Conservation (phyloP, 2,113 vertebrate genomes). For the Oryzias curvinotus region DNA sequence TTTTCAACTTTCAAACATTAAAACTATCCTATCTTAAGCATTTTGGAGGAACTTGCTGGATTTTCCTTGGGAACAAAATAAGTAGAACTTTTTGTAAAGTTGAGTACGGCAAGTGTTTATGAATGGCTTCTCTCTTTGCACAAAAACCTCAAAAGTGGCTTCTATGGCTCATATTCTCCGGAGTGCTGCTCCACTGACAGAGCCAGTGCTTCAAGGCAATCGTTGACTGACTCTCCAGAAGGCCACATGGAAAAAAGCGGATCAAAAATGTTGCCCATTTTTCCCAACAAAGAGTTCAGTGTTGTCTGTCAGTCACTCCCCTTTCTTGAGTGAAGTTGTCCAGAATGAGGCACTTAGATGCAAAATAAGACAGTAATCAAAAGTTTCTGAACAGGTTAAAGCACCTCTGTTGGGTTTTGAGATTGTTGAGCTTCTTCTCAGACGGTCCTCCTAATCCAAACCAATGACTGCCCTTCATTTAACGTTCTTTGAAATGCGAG, state of each 20-base stretch:
- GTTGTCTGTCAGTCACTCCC: conserved; percentile 28
- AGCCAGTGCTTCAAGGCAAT: conserved; percentile 44
- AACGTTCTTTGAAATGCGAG: conserved; percentile 73
- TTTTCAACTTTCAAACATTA: too few relatives aligned
- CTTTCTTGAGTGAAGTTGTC: conserved; percentile 18
- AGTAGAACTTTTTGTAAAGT: too few relatives aligned
- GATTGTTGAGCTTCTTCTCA: conserved; percentile 58
- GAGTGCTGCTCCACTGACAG: conserved; percentile 26
- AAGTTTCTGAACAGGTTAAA: conserved; percentile 41
- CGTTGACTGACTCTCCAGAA: conserved; percentile 41
- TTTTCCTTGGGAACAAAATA: too few relatives aligned
- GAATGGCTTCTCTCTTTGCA: too few relatives aligned
- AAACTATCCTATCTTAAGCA: too few relatives aligned
- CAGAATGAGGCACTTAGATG: background rate
- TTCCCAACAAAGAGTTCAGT: conserved; percentile 18
- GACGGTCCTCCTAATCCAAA: conserved; percentile 63
- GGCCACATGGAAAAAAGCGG: conserved; percentile 23
- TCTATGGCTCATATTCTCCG: conserved; percentile 28
- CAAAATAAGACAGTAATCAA: background rate
- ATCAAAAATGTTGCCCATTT: conserved; percentile 30
- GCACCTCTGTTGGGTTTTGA: conserved; percentile 40
- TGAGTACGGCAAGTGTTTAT: too few relatives aligned
- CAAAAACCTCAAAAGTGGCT: conserved; percentile 12
- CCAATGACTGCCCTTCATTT: conserved; percentile 73
- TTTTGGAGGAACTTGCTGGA: too few relatives aligned